These are phyloP conservation scores for Scaptomyza hsui DNA, from an alignment of 1,140 invertebrate species.

Conservation along the genomic window DNA sequence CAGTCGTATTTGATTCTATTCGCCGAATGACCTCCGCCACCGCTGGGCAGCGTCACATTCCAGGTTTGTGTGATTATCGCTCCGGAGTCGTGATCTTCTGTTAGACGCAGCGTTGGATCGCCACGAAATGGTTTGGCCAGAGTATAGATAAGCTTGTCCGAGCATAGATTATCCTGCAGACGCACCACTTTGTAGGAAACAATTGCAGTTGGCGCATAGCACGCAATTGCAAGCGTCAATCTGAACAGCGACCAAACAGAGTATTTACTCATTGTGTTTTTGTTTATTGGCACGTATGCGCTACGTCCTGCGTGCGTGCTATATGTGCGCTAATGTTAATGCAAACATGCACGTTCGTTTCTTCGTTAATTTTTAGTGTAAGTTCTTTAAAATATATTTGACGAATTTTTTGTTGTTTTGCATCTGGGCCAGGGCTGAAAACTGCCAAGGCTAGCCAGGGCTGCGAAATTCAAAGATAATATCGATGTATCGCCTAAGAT, in stretches of 20 bases:
- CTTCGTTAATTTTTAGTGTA: constrained; percentile 10
- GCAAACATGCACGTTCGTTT: constrained; percentile 31
- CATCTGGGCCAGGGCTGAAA: constrained; percentile 36
- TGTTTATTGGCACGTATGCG: neutral
- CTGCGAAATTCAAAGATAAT: neutral
- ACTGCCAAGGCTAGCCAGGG: constrained; percentile 24
- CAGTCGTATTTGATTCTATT: constrained; percentile 82
- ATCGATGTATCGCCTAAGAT: neutral
- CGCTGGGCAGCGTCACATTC: constrained; percentile 69
- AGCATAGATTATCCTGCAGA: constrained; percentile 72
- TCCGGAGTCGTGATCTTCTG: constrained; percentile 74
- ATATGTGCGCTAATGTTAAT: constrained; percentile 5
- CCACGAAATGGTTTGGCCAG: constrained; percentile 69
- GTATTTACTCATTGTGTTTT: constrained; percentile 38
- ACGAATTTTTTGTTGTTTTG: constrained; percentile 50
- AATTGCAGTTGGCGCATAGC: constrained; percentile 24
- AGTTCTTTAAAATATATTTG: constrained; percentile 14
- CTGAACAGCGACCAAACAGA: constrained; percentile 34
- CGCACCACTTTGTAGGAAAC: constrained; percentile 52
- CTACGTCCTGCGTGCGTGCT: constrained; percentile 16
- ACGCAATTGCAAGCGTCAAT: constrained; percentile 36
- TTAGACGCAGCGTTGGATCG: constrained; percentile 67
- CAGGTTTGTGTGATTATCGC: constrained; percentile 76
- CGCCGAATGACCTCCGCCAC: constrained; percentile 44
- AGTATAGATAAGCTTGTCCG: constrained; percentile 66